A percentile compares a stretch with the other conserved stretches of the same genome.
phyloP scores from a whole-genome alignment of 1,140 invertebrate genomes.

The Thereuonema tuberculata region DNA sequence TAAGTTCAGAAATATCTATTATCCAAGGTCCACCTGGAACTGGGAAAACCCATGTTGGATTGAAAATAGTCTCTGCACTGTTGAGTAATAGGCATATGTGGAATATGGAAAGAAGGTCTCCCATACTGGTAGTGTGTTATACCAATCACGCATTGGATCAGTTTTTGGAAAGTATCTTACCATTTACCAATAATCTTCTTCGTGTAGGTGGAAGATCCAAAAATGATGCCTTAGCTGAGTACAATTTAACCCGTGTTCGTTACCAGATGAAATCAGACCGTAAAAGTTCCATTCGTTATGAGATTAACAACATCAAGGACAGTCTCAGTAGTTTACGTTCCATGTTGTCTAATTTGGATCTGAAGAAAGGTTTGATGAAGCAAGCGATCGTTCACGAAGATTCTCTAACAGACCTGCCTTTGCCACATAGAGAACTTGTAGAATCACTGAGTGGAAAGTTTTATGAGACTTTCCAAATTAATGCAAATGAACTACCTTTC shows the following conservation, averaged over 20 bases:
- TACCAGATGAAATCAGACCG: not conserved
- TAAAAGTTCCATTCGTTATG: not conserved
- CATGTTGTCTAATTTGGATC: not conserved
- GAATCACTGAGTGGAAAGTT: no score
- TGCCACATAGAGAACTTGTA: no score
- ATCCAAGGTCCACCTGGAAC: slow-evolving; percentile 67
- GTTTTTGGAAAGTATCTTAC: slow-evolving; percentile 58
- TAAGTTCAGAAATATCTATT: slow-evolving; percentile 40
- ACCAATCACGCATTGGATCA: slow-evolving; percentile 82
- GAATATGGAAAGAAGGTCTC: slow-evolving; percentile 21
- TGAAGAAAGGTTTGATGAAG: not conserved
- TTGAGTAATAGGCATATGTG: slow-evolving; percentile 26
- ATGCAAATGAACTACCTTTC: no score
- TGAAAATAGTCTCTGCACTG: slow-evolving; percentile 30
- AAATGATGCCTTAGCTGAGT: slow-evolving; percentile 38
- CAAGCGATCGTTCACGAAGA: not conserved
- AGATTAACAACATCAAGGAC: not conserved
- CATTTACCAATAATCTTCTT: slow-evolving; percentile 36
- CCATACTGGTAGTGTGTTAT: slow-evolving; percentile 64
- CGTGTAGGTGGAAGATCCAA: slow-evolving; percentile 57
- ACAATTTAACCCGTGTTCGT: slow-evolving; percentile 4
- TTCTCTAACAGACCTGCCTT: not conserved
- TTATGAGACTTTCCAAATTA: no score
- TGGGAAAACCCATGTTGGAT: slow-evolving; percentile 60
- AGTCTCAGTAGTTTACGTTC: not conserved